Conservation (phyloP, 1,140 invertebrate species). For the Pseudomyrmex pallidus region DNA sequence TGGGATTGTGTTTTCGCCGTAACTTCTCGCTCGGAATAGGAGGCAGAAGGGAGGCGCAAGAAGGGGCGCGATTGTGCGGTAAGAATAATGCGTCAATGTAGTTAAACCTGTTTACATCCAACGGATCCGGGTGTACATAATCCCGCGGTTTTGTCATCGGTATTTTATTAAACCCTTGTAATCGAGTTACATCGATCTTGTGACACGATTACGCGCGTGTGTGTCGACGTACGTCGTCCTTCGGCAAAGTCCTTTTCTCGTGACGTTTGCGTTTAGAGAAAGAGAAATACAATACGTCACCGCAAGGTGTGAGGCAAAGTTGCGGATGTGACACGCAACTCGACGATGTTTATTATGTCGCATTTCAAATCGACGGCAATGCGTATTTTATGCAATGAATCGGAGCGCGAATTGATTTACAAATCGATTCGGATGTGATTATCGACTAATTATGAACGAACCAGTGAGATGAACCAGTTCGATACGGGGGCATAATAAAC, state of each 20-base stretch:
- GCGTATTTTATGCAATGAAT: not conserved
- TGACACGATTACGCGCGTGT: constrained; percentile 24
- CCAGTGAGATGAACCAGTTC: constrained; percentile 29
- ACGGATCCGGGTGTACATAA: constrained; percentile 1
- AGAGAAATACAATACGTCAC: constrained; percentile 5
- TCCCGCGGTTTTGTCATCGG: constrained; percentile 34
- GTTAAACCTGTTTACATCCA: constrained; percentile 18
- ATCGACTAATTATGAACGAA: not conserved
- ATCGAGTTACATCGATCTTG: constrained; percentile 50
- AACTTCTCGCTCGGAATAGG: not conserved
- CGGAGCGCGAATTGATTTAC: not conserved
- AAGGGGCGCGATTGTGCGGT: not conserved
- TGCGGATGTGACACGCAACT: not conserved
- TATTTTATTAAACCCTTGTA: constrained; percentile 4
- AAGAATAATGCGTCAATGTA: constrained; percentile 1
- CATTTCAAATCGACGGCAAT: not conserved
- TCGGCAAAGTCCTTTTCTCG: not conserved
- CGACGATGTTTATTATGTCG: too few species aligned
- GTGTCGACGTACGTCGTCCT: not conserved
- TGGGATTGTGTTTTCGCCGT: constrained; percentile 7
- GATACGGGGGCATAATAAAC: constrained; percentile 6
- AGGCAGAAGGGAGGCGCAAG: not conserved
- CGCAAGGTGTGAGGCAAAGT: not conserved
- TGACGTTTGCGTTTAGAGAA: not conserved
- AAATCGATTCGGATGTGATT: not conserved